Base-by-base conservation (phyloP, 1,140 invertebrate species). In the Tribolium madens region DNA sequence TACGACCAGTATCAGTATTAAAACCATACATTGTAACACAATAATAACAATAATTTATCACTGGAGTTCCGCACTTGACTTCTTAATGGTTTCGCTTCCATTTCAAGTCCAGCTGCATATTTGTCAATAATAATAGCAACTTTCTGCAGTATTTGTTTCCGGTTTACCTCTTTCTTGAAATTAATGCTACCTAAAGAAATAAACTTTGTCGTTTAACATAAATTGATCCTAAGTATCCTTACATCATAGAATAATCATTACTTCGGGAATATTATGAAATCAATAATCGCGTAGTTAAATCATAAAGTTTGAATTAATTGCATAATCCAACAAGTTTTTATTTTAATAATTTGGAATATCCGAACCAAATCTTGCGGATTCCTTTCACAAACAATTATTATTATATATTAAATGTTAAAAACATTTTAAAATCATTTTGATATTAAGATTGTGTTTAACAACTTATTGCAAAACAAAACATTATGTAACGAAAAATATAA, bases 291-390 rank as follows among this genome's bases (percentile, higher is more conserved):
- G 12, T 7, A 21, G 17, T 57, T 57, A 57, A 18, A 14, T 57
- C 17, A 21, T 10, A 26, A 60, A 60, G 2, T 18, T 60, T 26
- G 17, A 26, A 21, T 47, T 47, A 47, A 60, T 60, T 60, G 13
- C 53, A 60, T 60, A 60, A 60, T 26, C 21, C 53, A 15, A n/a
- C 46, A 9, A 47, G 13, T 60, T 52, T 60, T 60, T 60, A 60
- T 17, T 31, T 60, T 60, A 60, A n/a, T n/a, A n/a, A 60, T 60
- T 60, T 60, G 53, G 53, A 26, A 60, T 60, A 60, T 60, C 53
- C 53, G 21, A n/a, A 60, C 18, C 53, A 60, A 52, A 60, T 60
- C 53, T 21, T 21, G 50, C 9, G 18, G 17, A 26, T 5, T 1
- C 17, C 53, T 60, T 60, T 60, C 53, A 21, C 53, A 12, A 10